phyloP scores from a whole-genome alignment of 2,888 invertebrate species.

The Dendrolimus houi region DNA sequence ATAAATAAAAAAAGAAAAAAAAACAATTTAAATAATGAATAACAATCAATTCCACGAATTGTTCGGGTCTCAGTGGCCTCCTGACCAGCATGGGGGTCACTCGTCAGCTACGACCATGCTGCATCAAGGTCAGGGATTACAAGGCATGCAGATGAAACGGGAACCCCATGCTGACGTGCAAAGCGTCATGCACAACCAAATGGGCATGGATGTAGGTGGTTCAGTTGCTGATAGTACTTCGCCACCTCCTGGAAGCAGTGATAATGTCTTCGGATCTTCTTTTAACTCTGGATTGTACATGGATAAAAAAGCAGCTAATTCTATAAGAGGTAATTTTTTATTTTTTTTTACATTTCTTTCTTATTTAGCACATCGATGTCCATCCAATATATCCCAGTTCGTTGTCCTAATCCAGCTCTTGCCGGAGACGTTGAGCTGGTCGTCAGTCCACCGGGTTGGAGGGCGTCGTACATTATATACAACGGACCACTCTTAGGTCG shows the following conservation, averaged over 20 bases:
- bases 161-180: conserved; percentile 55
- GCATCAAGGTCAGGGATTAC: conserved; percentile 43
- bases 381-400: no score
- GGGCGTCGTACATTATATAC: no score
- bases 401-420: no score
- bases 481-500: no score
- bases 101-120: conserved; percentile 65
- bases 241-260: conserved; percentile 71
- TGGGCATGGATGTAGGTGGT: conserved; percentile 59
- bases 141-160: conserved; percentile 53
- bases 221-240: conserved; percentile 78
- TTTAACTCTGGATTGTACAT: conserved; percentile 65
- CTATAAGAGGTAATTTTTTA: conserved; percentile 78
- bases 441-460: no score
- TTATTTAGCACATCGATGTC: not conserved
- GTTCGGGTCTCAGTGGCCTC: conserved; percentile 72
- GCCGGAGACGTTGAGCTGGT: no score
- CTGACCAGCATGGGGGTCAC: conserved; percentile 66
- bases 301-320: conserved; percentile 79
- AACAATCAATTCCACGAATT: conserved; percentile 68
- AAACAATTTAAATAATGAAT: conserved; percentile 41
- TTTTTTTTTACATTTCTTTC: conserved; percentile 4
- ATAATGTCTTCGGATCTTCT: conserved; percentile 62
- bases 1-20: conserved; percentile 15
- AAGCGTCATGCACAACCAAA: conserved; percentile 48